Evolutionary conservation across 2,797 vertebrate species (phyloP), one percentile per base, ranked within the genome.

Genomic region (Pseudotriccus pelzelni): DNA sequence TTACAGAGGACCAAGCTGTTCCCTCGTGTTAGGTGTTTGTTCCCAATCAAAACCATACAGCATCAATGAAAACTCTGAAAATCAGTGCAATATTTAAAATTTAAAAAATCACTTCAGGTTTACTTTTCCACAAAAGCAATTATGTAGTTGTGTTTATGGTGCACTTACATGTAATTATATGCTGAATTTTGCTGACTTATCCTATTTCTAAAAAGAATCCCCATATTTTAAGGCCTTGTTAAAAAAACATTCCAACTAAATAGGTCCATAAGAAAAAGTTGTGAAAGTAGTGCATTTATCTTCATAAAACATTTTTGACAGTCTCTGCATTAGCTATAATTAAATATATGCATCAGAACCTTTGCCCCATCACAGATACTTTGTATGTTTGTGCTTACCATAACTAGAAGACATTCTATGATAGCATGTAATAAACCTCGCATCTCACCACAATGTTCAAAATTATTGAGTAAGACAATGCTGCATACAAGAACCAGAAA

Each of bases 1-100:
- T 78, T 63, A 76, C 52, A 89, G 78, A 87, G 12, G 20, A 90
- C 46, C 77, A 94, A 70, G 83, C 64, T 77, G 68, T 75, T 96
- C 75, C 58, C 37, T 84, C 84, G 19, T 30, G 22, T 55, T 68
- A 77, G 21, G 24, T 14, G 2, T 74, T 88, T 8, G 2, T 47
- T 86, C 82, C 62, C 36, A 79, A 41, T 69, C 70, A 87, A 90
- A 96, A 90, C 46, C 32, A 63, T 30, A 73, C n/a, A 88, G 69
- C 3, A 3, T 23, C 91, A 89, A 75, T 3, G 30, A 15, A 92
- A 85, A 27, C 16, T 21, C 68, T n/a, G 10, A 89, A 82, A 84
- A 84, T 37, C 47, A 67, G 30, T 44, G 14, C 32, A 75, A 44
- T 39, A 64, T 16, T 78, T 49, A 69, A 78, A 92, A 83, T 30